Percentiles rank a stretch among this genome's conserved stretches.
Evolutionary conservation across 1,140 invertebrate species (phyloP).

Genomic region (Papilio glaucus): DNA sequence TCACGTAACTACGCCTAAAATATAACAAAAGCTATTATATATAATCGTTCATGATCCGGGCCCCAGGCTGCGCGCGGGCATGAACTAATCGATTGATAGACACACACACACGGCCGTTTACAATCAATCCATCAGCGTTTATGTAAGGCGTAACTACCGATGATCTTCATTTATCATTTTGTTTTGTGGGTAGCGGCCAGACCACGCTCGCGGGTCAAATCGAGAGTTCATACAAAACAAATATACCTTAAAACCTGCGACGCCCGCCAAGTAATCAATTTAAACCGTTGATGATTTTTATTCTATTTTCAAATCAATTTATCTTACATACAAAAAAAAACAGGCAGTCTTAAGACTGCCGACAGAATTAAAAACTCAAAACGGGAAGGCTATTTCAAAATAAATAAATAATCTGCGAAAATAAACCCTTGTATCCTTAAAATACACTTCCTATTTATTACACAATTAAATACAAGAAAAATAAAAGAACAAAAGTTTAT

Average conservation of each 20-base stretch:
- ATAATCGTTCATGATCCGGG: slow-evolving; percentile 69
- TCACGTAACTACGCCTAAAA: slow-evolving; percentile 65
- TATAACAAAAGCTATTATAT: slow-evolving; percentile 76
- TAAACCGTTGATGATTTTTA: background rate
- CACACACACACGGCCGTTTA: slow-evolving; percentile 74
- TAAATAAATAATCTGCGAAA: too few species aligned
- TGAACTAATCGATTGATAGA: slow-evolving; percentile 77
- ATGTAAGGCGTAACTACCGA: slow-evolving; percentile 78
- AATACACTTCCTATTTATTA: too few species aligned
- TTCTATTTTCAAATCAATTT: background rate
- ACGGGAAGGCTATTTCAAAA: too few species aligned
- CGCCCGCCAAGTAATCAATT: slow-evolving; percentile 7
- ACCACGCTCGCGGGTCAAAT: slow-evolving; percentile 70
- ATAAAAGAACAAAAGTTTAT: too few species aligned
- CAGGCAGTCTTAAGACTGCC: too few species aligned
- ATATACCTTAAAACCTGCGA: slow-evolving; percentile 40
- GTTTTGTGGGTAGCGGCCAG: slow-evolving; percentile 72
- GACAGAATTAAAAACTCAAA: too few species aligned
- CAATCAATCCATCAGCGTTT: slow-evolving; percentile 81
- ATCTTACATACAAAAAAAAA: background rate
- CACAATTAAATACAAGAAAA: too few species aligned
- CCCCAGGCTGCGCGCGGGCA: slow-evolving; percentile 58
- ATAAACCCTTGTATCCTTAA: too few species aligned
- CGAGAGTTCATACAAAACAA: slow-evolving; percentile 57
- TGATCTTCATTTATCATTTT: slow-evolving; percentile 81